Percentiles rank a stretch among this genome's conserved stretches.
Conservation (phyloP, 2,113 vertebrate genomes). For the Actenoides hombroni region DNA sequence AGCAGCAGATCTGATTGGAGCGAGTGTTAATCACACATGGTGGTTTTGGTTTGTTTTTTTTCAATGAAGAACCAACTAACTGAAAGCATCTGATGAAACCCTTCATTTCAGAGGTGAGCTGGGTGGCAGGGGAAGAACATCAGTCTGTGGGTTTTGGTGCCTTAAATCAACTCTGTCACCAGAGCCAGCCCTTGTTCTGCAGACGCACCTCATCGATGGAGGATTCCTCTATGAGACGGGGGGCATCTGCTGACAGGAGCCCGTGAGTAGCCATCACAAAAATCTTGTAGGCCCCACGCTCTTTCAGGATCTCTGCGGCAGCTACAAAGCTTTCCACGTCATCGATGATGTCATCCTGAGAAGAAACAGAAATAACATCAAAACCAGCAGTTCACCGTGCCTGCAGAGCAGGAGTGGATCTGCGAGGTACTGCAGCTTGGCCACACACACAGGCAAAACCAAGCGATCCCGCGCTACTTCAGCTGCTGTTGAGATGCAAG, state of each 20-base stretch:
- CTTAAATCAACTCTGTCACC: background rate
- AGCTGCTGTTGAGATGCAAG: background rate
- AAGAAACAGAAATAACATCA: background rate
- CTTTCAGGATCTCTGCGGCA: constrained; percentile 96
- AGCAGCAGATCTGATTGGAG: background rate
- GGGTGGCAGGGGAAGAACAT: background rate
- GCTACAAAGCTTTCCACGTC: constrained; percentile 97
- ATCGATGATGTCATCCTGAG: constrained; percentile 96
- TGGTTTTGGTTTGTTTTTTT: background rate
- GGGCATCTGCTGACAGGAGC: constrained; percentile 93
- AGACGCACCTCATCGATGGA: constrained; percentile 88
- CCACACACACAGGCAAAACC: background rate
- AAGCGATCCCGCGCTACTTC: background rate
- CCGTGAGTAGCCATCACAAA: constrained; percentile 98
- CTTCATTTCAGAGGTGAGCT: background rate
- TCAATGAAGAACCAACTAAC: background rate
- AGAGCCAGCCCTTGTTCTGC: background rate
- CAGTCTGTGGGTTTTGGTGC: background rate
- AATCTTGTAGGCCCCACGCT: constrained; percentile 96
- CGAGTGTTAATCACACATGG: background rate
- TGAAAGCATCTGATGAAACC: background rate
- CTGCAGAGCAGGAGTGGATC: background rate
- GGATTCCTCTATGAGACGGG: constrained; percentile 94
- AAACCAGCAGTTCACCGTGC: background rate
- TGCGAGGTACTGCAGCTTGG: background rate